A percentile compares a stretch with the other conserved stretches of the same genome.
Evolutionary conservation across 2,888 invertebrate genomes (phyloP).

Genomic region (Tholera decimalis): DNA sequence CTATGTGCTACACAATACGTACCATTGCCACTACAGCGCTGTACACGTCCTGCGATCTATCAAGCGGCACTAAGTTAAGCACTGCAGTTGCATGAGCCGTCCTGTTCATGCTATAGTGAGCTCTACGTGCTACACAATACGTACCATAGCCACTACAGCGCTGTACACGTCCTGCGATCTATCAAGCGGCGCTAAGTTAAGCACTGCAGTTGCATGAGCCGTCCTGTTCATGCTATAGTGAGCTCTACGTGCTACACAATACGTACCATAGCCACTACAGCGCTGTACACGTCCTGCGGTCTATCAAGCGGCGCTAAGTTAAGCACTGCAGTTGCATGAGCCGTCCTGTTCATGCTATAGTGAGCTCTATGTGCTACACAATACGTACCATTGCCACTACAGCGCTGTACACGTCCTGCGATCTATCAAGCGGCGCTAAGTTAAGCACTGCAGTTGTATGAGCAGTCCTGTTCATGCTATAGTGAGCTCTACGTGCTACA

Average conservation of each 20-base stretch:
- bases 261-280: slow-evolving; percentile 94
- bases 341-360: slow-evolving; percentile 95
- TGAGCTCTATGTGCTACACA: neutral
- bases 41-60: slow-evolving; percentile 98
- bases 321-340: slow-evolving; percentile 93
- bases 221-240: slow-evolving; percentile 92
- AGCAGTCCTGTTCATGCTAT: slow-evolving; percentile 95
- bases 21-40: slow-evolving; percentile 96
- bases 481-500: neutral
- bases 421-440: slow-evolving; percentile 93
- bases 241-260: neutral
- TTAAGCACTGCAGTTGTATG: slow-evolving; percentile 95
- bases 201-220: slow-evolving; percentile 94
- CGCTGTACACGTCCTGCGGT: slow-evolving; percentile 98
- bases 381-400: slow-evolving; percentile 94
- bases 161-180: slow-evolving; percentile 98
- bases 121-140: neutral
- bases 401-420: slow-evolving; percentile 98
- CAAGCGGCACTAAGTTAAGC: slow-evolving; percentile 96
- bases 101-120: slow-evolving; percentile 91
- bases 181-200: slow-evolving; percentile 95
- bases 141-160: slow-evolving; percentile 95
- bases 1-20: slow-evolving; percentile 12
- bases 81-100: slow-evolving; percentile 94
- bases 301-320: slow-evolving; percentile 94